Base-by-base conservation (phyloP, 1,140 invertebrate genomes). In the Reticulitermes speratus region DNA sequence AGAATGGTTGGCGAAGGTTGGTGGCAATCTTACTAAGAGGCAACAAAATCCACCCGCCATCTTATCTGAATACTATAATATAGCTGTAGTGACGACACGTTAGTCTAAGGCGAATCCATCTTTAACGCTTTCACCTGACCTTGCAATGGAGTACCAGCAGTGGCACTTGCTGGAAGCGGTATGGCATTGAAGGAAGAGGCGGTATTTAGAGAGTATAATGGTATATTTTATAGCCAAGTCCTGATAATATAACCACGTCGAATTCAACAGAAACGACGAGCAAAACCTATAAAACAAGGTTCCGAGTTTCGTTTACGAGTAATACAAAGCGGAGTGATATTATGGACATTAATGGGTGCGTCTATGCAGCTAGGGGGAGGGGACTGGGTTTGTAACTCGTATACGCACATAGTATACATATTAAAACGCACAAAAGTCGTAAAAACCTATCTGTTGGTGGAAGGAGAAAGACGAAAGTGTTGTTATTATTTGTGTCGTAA, bases 201-300 rank as follows among this genome's bases (percentile, higher is more conserved):
- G 14, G 65, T 30, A 75, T 75, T 75, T 75, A 25, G 25, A 75
- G 25, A 30, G 25, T 30, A 30, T 75, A 75, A 75, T 75, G 65
- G 59, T 75, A 30, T 75, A 75, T 75, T 75, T n/a, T 75, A 75
- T 75, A 75, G 65, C 65, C 65, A 75, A 75, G 65, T 75, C 65
- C 65, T 75, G 65, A 75, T 75, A 75, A 75, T n/a, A 75, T 75
- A 75, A 75, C 65, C 65, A 30, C n/a, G 65, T 75, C 65, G n/a
- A 75, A 75, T 75, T 75, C 65, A 75, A 75, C 65, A 75, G 65
- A 30, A 75, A 75, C 65, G 65, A 75, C 65, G n/a, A 75, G 65
- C 65, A 75, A 25, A 75, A 30, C 65, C 65, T 75, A 75, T 75
- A 75, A 75, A 75, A 75, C 65, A 75, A 55, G 65, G 65, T 75